Base-by-base conservation (phyloP, 2,797 vertebrate species). In the Spinibarbus caldwelli region DNA sequence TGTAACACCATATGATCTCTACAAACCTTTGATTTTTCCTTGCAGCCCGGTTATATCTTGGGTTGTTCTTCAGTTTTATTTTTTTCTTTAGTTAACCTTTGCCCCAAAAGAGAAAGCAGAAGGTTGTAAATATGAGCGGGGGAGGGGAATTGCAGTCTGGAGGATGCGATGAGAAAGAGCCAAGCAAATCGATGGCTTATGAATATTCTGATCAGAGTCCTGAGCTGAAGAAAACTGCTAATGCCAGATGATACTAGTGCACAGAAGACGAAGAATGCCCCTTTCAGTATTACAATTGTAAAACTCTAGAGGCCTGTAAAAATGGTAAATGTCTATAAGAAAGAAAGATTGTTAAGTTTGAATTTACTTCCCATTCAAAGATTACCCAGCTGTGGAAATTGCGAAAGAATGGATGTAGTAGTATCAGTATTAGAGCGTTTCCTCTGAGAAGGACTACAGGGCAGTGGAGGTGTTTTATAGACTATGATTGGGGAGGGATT, bases 181-280 rank as follows among this genome's bases (percentile, higher is more conserved):
- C 71, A 67, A 87, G 90, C 80, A 73, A 88, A 94, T 93, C 91
- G 54, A 94, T 94, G 92, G n/a, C 78, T 90, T 90, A 92, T 94
- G 92, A 93, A 94, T 93, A 94, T 94, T 94, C 92, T 88, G 88
- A 93, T 93, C 90, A 88, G 89, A 83, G 80, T 90, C 83, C 85
- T 52, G 54, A 19, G 49, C 72, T 86, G 88, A 67, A 89, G 89
- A 88, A 89, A 92, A 90, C 93, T 90, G 86, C 89, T 90, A 90
- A 83, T 86, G 84, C 54, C 36, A 70, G 78, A 34, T 43, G 49
- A 62, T 49, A 45, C 72, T 38, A 41, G 41, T 10, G 54, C 49
- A 62, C 29, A 49, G 62, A 79, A 17, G 59, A 83, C 34, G n/a
- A 84, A 31, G 17, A 34, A 23, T 29, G 7, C 26, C 10, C 19